Conservation (phyloP, 2,888 invertebrate species). For the Xylota segnis region DNA sequence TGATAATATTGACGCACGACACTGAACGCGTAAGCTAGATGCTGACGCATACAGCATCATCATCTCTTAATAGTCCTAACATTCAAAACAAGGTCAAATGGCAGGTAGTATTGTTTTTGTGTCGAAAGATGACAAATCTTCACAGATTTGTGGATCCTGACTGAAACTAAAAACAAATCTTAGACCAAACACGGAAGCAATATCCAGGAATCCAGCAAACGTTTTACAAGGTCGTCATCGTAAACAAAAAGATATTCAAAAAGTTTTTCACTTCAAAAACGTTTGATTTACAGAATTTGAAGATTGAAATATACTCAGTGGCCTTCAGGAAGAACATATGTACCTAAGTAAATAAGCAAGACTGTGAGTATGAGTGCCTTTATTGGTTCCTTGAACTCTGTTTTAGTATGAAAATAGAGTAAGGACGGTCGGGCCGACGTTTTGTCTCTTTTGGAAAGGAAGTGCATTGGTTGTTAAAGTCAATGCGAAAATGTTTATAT, state of each 20-base stretch:
- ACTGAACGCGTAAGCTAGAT: background rate
- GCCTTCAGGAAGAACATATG: background rate
- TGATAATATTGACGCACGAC: slow-evolving; percentile 5
- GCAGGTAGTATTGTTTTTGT: too few species aligned
- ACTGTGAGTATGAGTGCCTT: background rate
- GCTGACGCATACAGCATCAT: slow-evolving; percentile 5
- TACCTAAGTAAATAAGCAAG: background rate
- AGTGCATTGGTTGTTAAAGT: background rate
- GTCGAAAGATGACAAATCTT: too few species aligned
- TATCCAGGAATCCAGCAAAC: too few species aligned
- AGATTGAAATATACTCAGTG: background rate
- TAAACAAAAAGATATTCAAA: too few species aligned
- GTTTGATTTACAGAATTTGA: background rate
- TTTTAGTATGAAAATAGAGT: background rate
- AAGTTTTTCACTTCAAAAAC: background rate
- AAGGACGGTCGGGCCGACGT: slow-evolving; percentile 3
- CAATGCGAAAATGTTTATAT: slow-evolving; percentile 22
- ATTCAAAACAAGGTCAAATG: background rate
- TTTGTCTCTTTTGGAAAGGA: background rate
- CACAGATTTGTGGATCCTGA: too few species aligned
- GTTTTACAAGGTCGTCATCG: too few species aligned
- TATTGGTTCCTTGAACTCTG: slow-evolving; percentile 48
- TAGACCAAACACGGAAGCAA: too few species aligned
- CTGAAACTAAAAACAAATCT: too few species aligned
- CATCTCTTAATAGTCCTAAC: background rate